Evolutionary conservation across 2,113 vertebrate genomes (phyloP).

Genomic region (Ia io): DNA sequence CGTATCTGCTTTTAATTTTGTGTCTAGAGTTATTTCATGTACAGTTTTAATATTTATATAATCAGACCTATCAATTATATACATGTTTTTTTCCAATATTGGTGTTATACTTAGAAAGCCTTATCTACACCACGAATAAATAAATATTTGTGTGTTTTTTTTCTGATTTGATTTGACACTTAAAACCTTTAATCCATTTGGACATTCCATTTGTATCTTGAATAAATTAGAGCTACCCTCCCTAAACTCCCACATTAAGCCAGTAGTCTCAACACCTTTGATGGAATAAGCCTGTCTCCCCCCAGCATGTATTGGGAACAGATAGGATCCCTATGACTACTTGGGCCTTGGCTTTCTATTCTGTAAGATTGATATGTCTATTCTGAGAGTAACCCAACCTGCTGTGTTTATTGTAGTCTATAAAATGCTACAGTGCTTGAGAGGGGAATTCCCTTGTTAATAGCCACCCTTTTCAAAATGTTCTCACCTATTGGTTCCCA

Average conservation of each 20-base stretch:
- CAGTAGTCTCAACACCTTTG: background rate
- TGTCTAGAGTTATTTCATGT: background rate
- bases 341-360: background rate
- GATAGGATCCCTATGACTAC: background rate
- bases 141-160: background rate
- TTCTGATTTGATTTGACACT: background rate
- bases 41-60: background rate
- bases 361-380: background rate
- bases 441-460: background rate
- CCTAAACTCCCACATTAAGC: background rate
- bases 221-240: background rate
- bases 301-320: background rate
- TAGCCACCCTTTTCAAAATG: background rate
- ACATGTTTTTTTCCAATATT: background rate
- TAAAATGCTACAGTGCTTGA: background rate
- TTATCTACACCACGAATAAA: background rate
- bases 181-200: background rate
- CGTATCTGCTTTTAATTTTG: background rate
- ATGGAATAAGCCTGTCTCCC: background rate
- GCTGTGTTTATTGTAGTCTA: background rate
- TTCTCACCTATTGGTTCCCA: background rate
- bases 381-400: background rate
- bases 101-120: background rate
- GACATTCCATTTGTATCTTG: background rate
- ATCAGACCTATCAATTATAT: background rate